Percentiles rank a stretch among this genome's conserved stretches.
These are phyloP conservation scores for Melipona beecheii DNA, from an alignment of 2,888 invertebrate species.

Conservation along the genomic window DNA sequence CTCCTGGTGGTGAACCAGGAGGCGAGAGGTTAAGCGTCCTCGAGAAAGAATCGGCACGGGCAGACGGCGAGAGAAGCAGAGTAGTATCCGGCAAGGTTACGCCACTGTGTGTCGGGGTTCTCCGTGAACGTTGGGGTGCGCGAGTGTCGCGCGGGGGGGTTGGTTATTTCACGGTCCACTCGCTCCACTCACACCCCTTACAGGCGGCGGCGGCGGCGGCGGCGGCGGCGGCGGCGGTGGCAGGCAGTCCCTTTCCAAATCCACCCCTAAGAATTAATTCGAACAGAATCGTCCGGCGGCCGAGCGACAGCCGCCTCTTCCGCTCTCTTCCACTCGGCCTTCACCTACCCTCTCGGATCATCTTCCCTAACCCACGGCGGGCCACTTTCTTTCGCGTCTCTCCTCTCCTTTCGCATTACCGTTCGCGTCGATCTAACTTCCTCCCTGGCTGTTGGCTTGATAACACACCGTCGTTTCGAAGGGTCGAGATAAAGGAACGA, in stretches of 20 bases:
- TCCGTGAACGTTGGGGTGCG: slow-evolving; percentile 65
- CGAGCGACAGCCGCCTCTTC: slow-evolving; percentile 77
- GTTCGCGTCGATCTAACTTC: slow-evolving; percentile 75
- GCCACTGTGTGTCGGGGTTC: slow-evolving; percentile 76
- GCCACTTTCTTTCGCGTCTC: slow-evolving; percentile 61
- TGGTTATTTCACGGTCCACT: slow-evolving; percentile 84
- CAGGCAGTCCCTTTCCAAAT: slow-evolving; percentile 68
- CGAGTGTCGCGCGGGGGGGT: slow-evolving; percentile 78
- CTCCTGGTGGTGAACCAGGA: not conserved
- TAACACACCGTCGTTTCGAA: slow-evolving; percentile 74
- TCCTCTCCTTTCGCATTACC: slow-evolving; percentile 68
- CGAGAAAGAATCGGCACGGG: slow-evolving; percentile 39
- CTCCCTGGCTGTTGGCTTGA: slow-evolving; percentile 70
- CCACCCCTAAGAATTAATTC: slow-evolving; percentile 84
- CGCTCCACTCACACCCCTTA: slow-evolving; percentile 81
- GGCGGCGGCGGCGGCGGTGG: slow-evolving; percentile 44
- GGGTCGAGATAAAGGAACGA: slow-evolving; percentile 55
- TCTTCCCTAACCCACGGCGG: slow-evolving; percentile 55
- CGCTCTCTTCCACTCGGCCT: slow-evolving; percentile 24
- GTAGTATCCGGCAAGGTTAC: slow-evolving; percentile 70
- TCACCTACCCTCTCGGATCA: slow-evolving; percentile 57
- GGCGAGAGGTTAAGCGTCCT: slow-evolving; percentile 38
- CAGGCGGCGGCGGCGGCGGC: slow-evolving; percentile 62
- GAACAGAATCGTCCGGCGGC: slow-evolving; percentile 82
- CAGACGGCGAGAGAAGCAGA: slow-evolving; percentile 8